Evolutionary conservation across 2,797 vertebrate genomes (phyloP).

Genomic region (Sebastolobus altivelis): DNA sequence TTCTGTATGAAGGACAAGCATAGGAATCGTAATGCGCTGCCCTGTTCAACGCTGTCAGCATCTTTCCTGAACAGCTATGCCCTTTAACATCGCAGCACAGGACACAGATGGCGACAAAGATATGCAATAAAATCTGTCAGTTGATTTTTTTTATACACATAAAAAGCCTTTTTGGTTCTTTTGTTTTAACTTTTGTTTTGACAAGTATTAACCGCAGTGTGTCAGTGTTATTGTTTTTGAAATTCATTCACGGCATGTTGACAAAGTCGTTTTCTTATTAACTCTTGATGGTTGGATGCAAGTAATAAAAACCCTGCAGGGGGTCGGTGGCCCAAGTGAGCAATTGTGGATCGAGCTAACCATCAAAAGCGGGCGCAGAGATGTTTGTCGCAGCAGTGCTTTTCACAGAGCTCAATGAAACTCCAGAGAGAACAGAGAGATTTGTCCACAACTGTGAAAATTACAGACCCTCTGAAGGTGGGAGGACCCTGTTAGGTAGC

Average conservation of each 20-base stretch:
- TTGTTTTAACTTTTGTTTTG: constrained; percentile 57
- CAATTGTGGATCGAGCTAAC: constrained; percentile 36
- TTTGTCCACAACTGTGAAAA: constrained; percentile 59
- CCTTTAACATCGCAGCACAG: constrained; percentile 14
- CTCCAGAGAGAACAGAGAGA: constrained; percentile 48
- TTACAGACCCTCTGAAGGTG: constrained; percentile 27
- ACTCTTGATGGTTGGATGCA: constrained; percentile 62
- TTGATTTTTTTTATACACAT: constrained; percentile 20
- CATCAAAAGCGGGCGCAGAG: constrained; percentile 53
- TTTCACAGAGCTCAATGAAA: constrained; percentile 44
- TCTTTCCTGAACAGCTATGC: constrained; percentile 4
- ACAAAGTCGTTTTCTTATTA: constrained; percentile 63
- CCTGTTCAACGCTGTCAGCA: constrained; percentile 19
- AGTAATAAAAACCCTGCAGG: constrained; percentile 60
- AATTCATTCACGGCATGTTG: constrained; percentile 54
- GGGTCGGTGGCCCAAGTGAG: constrained; percentile 42
- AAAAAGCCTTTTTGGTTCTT: constrained; percentile 39
- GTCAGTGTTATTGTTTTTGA: constrained; percentile 63
- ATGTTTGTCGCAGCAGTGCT: constrained; percentile 47
- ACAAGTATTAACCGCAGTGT: constrained; percentile 47
- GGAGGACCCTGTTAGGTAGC: constrained; percentile 22
- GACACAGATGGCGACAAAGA: constrained; percentile 32
- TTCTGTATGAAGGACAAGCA: constrained; percentile 1
- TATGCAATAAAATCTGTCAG: constrained; percentile 33
- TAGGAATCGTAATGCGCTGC: neutral